Evolutionary conservation across 2,888 invertebrate genomes (phyloP).

Genomic region (Elmis aenea): DNA sequence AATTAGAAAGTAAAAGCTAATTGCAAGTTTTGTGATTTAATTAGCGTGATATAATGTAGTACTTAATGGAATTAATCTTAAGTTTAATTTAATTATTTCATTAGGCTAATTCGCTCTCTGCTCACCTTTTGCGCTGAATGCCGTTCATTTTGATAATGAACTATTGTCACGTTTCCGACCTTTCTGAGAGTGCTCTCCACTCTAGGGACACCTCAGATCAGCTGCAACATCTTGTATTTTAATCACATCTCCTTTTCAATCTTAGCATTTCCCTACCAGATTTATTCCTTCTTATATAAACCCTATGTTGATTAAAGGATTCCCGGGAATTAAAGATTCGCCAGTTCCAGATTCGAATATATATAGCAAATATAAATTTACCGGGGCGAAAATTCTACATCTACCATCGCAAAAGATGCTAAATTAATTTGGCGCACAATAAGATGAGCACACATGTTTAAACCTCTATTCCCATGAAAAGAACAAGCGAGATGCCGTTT

Average conservation of each 20-base stretch:
- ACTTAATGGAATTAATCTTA: slow-evolving; percentile 19
- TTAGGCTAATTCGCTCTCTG: slow-evolving; percentile 15
- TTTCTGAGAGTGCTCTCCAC: slow-evolving; percentile 8
- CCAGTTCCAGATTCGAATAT: too few species aligned
- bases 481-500: too few species aligned
- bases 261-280: slow-evolving; percentile 8
- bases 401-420: too few species aligned
- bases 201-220: slow-evolving; percentile 12
- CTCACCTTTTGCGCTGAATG: slow-evolving; percentile 4
- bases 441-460: too few species aligned
- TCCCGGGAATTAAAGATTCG: too few species aligned
- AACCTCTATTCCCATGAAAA: too few species aligned
- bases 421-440: too few species aligned
- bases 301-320: too few species aligned
- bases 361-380: too few species aligned
- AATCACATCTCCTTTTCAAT: slow-evolving; percentile 16
- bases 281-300: too few species aligned
- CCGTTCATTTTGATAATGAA: slow-evolving; percentile 22
- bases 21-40: slow-evolving; percentile 11
- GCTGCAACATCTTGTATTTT: slow-evolving; percentile 12
- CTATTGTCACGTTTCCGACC: slow-evolving; percentile 21
- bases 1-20: too few species aligned
- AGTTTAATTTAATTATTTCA: slow-evolving; percentile 22
- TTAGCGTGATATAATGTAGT: slow-evolving; percentile 16
- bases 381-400: too few species aligned